These are phyloP conservation scores for Drosophila multiciliata DNA, from an alignment of 2,888 invertebrate species.

Conservation along the genomic window DNA sequence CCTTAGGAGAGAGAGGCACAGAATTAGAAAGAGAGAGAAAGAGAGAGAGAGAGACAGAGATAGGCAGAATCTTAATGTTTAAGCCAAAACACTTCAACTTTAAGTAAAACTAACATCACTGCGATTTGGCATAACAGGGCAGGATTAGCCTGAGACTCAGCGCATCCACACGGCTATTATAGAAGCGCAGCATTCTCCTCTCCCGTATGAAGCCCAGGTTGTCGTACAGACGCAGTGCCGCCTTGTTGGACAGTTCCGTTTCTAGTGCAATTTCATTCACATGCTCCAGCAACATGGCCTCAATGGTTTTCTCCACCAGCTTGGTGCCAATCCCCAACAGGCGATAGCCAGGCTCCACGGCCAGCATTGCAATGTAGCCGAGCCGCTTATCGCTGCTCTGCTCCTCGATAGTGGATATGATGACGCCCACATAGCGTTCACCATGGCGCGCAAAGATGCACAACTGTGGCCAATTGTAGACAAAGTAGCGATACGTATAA, in stretches of 20 bases:
- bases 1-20: neutral
- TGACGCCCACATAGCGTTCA: slow-evolving; percentile 62
- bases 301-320: slow-evolving; percentile 59
- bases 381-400: slow-evolving; percentile 23
- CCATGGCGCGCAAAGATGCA: slow-evolving; percentile 60
- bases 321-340: slow-evolving; percentile 48
- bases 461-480: slow-evolving; percentile 68
- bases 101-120: neutral
- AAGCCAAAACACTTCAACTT: neutral
- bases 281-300: slow-evolving; percentile 97
- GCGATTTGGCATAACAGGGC: slow-evolving; percentile 83
- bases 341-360: slow-evolving; percentile 65
- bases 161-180: slow-evolving; percentile 99
- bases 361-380: slow-evolving; percentile 71
- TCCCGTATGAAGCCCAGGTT: slow-evolving; percentile 99
- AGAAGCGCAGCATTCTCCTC: slow-evolving; percentile 98
- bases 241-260: slow-evolving; percentile 99
- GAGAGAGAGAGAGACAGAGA: neutral
- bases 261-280: slow-evolving; percentile 99
- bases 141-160: slow-evolving; percentile 97
- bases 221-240: slow-evolving; percentile 97
- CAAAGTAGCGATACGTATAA: slow-evolving; percentile 72
- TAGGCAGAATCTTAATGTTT: neutral
- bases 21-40: neutral
- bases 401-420: slow-evolving; percentile 59